These are phyloP conservation scores for Psilopogon haemacephalus DNA, from an alignment of 2,113 vertebrate species.

Conservation along the genomic window DNA sequence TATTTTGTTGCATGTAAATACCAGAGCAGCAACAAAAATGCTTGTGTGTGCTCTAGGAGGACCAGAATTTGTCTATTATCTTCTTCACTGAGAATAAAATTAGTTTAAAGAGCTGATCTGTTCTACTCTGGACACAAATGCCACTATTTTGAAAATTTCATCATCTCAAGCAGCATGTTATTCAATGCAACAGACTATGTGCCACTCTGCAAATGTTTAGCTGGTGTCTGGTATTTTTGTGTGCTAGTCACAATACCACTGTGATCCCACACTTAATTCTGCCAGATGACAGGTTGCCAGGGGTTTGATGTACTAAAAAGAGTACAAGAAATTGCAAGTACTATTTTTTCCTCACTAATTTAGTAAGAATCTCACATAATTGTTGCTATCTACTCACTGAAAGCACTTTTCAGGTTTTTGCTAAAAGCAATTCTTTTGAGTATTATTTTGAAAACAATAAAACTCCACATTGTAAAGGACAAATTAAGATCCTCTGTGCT, in stretches of 20 bases:
- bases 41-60: background rate
- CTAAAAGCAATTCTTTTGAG: background rate
- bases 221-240: background rate
- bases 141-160: fast-evolving
- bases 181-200: background rate
- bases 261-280: background rate
- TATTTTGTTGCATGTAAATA: background rate
- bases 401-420: background rate
- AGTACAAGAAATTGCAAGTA: background rate
- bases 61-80: background rate
- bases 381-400: background rate
- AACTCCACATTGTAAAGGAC: background rate
- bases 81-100: background rate
- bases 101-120: background rate
- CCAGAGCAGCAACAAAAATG: background rate
- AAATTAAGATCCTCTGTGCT: background rate
- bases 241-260: background rate
- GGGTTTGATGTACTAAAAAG: background rate
- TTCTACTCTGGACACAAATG: background rate
- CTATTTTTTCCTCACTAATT: background rate
- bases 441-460: background rate
- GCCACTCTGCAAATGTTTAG: background rate
- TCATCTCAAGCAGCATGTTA: background rate
- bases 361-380: background rate
- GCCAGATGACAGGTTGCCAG: background rate